Conservation (phyloP, 2,113 vertebrate species). For the Dicaeum eximium region DNA sequence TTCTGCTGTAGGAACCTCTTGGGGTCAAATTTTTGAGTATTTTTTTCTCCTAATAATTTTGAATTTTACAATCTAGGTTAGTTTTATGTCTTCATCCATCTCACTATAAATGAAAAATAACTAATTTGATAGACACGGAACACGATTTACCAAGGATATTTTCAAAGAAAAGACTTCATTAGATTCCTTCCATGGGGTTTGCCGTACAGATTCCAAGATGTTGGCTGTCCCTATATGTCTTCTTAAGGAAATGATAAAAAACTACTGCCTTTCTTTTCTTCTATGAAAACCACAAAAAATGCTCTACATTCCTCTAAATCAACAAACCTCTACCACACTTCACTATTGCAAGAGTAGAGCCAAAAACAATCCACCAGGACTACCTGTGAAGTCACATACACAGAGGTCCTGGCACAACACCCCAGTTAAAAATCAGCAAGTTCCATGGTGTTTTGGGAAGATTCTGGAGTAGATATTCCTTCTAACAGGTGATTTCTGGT, state of each 20-base stretch:
- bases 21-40: not conserved
- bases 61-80: not conserved
- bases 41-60: not conserved
- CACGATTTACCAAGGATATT: not conserved
- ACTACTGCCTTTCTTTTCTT: accelerated
- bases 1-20: not conserved
- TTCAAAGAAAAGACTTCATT: not conserved
- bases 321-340: not conserved
- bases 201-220: not conserved
- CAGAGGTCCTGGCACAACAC: accelerated
- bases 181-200: not conserved
- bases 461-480: not conserved
- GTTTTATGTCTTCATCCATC: not conserved
- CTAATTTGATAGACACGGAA: not conserved
- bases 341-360: not conserved
- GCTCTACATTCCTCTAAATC: not conserved
- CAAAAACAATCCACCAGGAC: not conserved
- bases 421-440: not conserved
- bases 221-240: not conserved
- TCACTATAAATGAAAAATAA: not conserved
- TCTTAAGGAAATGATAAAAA: not conserved
- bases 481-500: not conserved
- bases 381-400: accelerated
- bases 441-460: not conserved
- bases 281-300: not conserved